Base-by-base conservation (phyloP, 2,797 vertebrate genomes). In the Pseudochirops corinnae region DNA sequence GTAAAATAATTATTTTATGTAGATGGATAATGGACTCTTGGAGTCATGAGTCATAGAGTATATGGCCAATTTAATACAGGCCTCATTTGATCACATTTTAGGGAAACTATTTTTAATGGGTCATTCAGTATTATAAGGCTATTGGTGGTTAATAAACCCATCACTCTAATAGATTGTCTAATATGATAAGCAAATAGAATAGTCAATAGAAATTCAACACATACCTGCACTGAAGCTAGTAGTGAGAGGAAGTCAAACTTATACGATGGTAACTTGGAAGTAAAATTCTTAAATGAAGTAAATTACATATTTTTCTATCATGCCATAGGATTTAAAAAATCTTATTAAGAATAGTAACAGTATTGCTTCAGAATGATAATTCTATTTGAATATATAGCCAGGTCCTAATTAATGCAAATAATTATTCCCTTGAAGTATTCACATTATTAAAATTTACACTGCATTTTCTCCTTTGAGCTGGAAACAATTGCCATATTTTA, bases 1-100 rank as follows among this genome's bases (percentile, higher is more conserved):
- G 91, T 96, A 96, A 97, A 97, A 93, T 91, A 26, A 67, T 90
- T 90, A 92, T 93, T 56, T 93, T 97, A 53, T 95, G 94, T 94
- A 96, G 53, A 53, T 91, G 29, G 52, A 91, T 93, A 82, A 95
- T 90, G 91, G 53, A 93, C 53, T 96, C 95, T 24, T 91, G n/a
- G 55, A 87, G 62, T 18, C 67, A 95, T 91, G 93, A 16, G 90
- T 94, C 90, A 90, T 93, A 55, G 56, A 82, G 33, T 94, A 12
- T 94, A 46, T 93, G 91, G 55, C 91, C 26, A 39, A 95, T 93
- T 97, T 94, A 92, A 97, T 90, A 91, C 92, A 95, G 50, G 4
- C 0, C 28, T 94, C 82, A 92, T 93, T 50, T 95, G 7, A 91
- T 95, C 18, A 12, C 12, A 91, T 91, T 91, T 55, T 91, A 46